Evolutionary conservation across 1,140 invertebrate species (phyloP), one percentile per base, ranked within the genome.

Genomic region (Drosophila pandora): DNA sequence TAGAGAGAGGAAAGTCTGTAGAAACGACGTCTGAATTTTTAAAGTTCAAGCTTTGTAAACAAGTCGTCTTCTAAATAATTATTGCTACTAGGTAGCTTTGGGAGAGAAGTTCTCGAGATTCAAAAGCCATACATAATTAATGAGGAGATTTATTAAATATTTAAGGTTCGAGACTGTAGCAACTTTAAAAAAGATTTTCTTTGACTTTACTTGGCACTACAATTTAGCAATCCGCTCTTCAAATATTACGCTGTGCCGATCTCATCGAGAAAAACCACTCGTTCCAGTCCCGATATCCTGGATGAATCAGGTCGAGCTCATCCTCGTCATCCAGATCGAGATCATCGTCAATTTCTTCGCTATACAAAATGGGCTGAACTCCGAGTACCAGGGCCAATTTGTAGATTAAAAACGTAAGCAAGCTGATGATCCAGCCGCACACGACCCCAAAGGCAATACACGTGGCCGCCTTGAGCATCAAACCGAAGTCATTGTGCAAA

Each of bases 361-460:
- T 55, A 6, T 45, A 10, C 2, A 23, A 10, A 8, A 25, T 30
- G 1, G 80, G 48, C n/a, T 56, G 21, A 13, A 43, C 55, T 7
- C 64, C 59, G 0, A 76, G 34, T 17, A 17, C 30, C 6, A 76
- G 2, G 2, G 72, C 76, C 41, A 76, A 3, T 47, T 80, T 76
- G 32, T 73, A 85, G 12, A 85, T 6, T 2, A 69, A 32, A 45
- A 64, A 68, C 1, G 81, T 57, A 5, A 85, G 0, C 3, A 84
- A 39, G 7, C 67, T 79, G 56, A 85, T 76, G 4, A 80, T 30
- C 76, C 76, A 85, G 3, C 80, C 80, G 12, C 76, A 85, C 0
- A 84, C 22, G 0, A 60, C 72, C 4, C 81, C 80, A 50, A 85
- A 76, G n/a, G 80, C 80, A 13, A 84, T 50, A 53, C 81, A 79